Conservation (phyloP, 1,140 invertebrate species). For the Metopolophium dirhodum region DNA sequence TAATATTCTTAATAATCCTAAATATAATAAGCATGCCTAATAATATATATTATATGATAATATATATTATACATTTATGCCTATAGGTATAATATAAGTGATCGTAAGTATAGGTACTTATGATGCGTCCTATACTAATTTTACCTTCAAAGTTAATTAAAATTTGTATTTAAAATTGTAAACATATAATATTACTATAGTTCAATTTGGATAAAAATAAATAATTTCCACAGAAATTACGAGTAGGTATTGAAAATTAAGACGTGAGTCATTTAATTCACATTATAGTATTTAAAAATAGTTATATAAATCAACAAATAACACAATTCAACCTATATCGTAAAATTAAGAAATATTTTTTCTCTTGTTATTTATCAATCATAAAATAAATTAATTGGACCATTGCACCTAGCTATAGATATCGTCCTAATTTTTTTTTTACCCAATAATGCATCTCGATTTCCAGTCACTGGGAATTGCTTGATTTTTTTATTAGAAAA, state of each 20-base stretch:
- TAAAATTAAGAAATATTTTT: not conserved
- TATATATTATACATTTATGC: not conserved
- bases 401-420: not conserved
- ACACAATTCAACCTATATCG: not conserved
- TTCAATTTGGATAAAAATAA: not conserved
- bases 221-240: not conserved
- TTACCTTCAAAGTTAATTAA: not conserved
- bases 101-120: not conserved
- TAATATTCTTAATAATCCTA: not conserved
- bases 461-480: not conserved
- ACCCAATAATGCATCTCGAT: not conserved
- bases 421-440: slow-evolving; percentile 17
- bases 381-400: slow-evolving; percentile 39
- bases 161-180: not conserved
- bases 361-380: not conserved
- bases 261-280: not conserved
- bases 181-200: not conserved
- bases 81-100: not conserved
- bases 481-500: not conserved
- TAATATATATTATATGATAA: no score
- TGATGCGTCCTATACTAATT: not conserved
- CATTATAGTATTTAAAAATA: not conserved
- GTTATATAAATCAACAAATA: not conserved
- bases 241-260: not conserved
- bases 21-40: not conserved